Evolutionary conservation across 2,113 vertebrate genomes (phyloP), one percentile per base, ranked within the genome.

Genomic region (Eulemur macaco): DNA sequence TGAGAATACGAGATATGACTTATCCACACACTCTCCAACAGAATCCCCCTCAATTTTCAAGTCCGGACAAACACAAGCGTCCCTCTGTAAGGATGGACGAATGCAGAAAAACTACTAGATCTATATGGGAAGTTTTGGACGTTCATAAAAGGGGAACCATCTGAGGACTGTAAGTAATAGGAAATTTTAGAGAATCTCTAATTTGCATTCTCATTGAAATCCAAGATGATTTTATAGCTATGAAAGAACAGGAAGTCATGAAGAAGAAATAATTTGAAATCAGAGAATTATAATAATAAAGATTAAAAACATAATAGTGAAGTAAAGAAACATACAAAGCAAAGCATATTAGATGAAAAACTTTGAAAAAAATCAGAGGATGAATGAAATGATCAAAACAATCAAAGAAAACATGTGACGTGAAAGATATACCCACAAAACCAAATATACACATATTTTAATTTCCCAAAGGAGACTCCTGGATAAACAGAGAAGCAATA

Each of bases 391-490:
- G 39, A 91, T 73, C 34, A 81, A 76, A 86, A 86, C 50, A 76
- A 86, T 69, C 23, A 34, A 83, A 83, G 45, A 50, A 50, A 77
- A 83, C 34, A 71, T 2, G 34, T 82, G 63, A 58, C n/a, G 21
- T 45, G 29, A 68, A 84, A 69, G 34, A 54, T 34, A 82, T 8
- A 64, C 45, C 10, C 66, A 92, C n/a, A 34, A 89, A 73, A 71
- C 58, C 68, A 82, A 88, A 85, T 23, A 60, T 23, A 91, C 18
- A 77, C 60, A 27, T 64, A 94, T 20, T 58, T 83, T 64, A 77
- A 86, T 89, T 92, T 86, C 92, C 60, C 73, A 74, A 96, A 89
- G 60, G 34, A 77, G 74, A 90, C 18, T 42, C 17, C 27, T 77
- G 54, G 47, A 52, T 77, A 29, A 77, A 91, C 56, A 69, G 63